phyloP scores from a whole-genome alignment of 1,140 invertebrate genomes.

The Cotesia typhae region DNA sequence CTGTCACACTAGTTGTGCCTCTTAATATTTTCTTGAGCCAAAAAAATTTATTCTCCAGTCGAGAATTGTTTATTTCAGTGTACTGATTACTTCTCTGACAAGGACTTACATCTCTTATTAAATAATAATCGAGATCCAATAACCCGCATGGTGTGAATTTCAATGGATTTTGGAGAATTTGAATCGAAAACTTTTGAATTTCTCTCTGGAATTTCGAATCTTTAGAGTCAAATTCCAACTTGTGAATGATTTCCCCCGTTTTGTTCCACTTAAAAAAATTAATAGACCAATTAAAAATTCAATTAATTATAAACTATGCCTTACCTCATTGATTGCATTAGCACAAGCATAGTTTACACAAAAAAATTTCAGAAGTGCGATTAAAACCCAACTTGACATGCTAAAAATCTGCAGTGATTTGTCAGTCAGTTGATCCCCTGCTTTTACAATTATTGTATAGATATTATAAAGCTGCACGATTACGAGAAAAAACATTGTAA shows the following conservation, averaged over 20 bases:
- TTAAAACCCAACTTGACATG: too few species aligned
- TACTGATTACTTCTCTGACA: background rate
- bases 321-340: too few species aligned
- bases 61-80: too few species aligned
- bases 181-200: conserved; percentile 4
- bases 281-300: too few species aligned
- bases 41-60: background rate
- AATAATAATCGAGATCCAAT: background rate
- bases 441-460: too few species aligned
- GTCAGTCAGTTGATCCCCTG: too few species aligned
- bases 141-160: background rate
- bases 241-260: background rate
- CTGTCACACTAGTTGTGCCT: too few species aligned
- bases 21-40: too few species aligned
- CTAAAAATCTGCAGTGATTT: too few species aligned
- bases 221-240: background rate
- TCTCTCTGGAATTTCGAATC: background rate
- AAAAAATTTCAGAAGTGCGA: too few species aligned
- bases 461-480: background rate
- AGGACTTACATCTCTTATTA: background rate
- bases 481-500: background rate
- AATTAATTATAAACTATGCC: background rate
- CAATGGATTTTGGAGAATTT: background rate
- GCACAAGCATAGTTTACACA: too few species aligned
- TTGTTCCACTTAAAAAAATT: background rate